Evolutionary conservation across 2,888 invertebrate genomes (phyloP).

Genomic region (Melitaea athalia): DNA sequence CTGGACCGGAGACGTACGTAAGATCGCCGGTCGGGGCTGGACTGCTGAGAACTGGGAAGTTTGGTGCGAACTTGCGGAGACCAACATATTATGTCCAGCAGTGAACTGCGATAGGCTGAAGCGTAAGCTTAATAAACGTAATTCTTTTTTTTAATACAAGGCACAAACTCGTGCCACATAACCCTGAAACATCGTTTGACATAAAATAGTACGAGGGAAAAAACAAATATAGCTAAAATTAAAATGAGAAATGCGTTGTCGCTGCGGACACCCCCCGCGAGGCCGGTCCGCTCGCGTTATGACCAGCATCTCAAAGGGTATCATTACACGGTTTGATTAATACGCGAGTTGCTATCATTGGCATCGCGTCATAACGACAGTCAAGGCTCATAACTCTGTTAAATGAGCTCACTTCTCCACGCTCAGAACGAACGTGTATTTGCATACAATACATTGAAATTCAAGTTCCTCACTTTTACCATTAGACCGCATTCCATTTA

Average conservation of each 20-base stretch:
- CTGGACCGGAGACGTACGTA: too few species aligned
- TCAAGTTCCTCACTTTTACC: slow-evolving; percentile 45
- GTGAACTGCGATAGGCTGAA: too few species aligned
- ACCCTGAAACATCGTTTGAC: slow-evolving; percentile 19
- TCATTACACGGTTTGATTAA: slow-evolving; percentile 71
- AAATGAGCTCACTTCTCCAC: slow-evolving; percentile 65
- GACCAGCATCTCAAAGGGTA: slow-evolving; percentile 48
- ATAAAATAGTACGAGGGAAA: slow-evolving; percentile 71
- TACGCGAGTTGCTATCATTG: slow-evolving; percentile 61
- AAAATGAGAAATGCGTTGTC: slow-evolving; percentile 79
- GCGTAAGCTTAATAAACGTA: too few species aligned
- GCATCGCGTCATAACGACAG: slow-evolving; percentile 59
- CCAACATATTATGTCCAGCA: too few species aligned
- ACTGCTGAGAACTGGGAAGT: too few species aligned
- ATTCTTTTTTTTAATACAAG: neutral
- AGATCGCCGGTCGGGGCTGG: too few species aligned
- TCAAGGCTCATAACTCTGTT: slow-evolving; percentile 63
- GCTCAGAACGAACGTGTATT: slow-evolving; percentile 59
- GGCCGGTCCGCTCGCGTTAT: slow-evolving; percentile 45
- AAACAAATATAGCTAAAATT: slow-evolving; percentile 74
- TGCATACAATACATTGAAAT: slow-evolving; percentile 71
- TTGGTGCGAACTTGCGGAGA: too few species aligned
- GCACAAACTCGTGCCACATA: neutral
- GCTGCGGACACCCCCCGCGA: slow-evolving; percentile 68
- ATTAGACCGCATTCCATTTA: slow-evolving; percentile 55